phyloP scores from a whole-genome alignment of 2,888 invertebrate genomes.

The Panopea generosa region DNA sequence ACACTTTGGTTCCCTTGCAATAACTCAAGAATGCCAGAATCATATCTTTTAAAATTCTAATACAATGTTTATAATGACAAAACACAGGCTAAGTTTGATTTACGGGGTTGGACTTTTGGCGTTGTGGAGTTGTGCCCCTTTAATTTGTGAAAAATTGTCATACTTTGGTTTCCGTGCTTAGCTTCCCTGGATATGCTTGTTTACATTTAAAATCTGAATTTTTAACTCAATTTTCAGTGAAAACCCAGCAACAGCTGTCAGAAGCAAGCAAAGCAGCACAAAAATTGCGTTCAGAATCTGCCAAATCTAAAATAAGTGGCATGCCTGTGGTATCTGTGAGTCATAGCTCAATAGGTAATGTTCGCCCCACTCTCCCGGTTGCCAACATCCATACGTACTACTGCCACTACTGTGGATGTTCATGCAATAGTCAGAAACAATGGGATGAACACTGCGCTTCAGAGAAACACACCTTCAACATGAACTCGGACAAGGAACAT shows the following conservation, averaged over 20 bases:
- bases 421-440: constrained; percentile 80
- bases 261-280: constrained; percentile 67
- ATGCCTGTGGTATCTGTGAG: constrained; percentile 77
- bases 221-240: too few species aligned
- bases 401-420: constrained; percentile 78
- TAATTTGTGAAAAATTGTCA: too few species aligned
- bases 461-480: constrained; percentile 80
- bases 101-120: too few species aligned
- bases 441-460: constrained; percentile 83
- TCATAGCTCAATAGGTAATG: constrained; percentile 11
- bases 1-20: too few species aligned
- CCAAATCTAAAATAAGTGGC: constrained; percentile 71
- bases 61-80: too few species aligned
- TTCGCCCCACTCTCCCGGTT: constrained; percentile 41
- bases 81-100: too few species aligned
- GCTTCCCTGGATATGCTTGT: too few species aligned
- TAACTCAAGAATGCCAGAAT: too few species aligned
- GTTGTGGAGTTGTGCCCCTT: too few species aligned
- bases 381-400: constrained; percentile 72
- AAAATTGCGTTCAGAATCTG: constrained; percentile 57
- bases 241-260: constrained; percentile 70
- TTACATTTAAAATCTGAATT: too few species aligned
- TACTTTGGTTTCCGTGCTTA: too few species aligned
- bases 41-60: too few species aligned
- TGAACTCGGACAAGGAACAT: constrained; percentile 82